Conservation (phyloP, 2,888 invertebrate genomes). For the Drosophila helvetica region DNA sequence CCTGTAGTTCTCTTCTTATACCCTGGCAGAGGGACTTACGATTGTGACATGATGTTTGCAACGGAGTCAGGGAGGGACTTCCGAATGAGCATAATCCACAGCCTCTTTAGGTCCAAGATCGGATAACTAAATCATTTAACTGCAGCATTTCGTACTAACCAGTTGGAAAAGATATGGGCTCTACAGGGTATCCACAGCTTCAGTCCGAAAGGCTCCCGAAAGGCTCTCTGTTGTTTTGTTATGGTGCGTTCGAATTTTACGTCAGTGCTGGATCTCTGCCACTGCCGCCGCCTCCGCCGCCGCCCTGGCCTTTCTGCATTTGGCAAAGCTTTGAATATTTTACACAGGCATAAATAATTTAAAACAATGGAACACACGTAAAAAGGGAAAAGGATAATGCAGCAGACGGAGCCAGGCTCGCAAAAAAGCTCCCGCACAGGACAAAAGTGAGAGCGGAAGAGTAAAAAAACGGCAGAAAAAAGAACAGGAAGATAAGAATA, state of each 20-base stretch:
- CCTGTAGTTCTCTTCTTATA: neutral
- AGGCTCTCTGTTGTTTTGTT: constrained; percentile 11
- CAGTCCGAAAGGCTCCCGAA: neutral
- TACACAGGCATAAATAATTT: constrained; percentile 80
- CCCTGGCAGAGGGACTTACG: neutral
- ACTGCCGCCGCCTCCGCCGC: neutral
- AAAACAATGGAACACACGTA: constrained; percentile 79
- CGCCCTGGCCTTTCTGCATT: constrained; percentile 19
- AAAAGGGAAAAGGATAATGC: constrained; percentile 71
- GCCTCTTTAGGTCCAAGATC: no score
- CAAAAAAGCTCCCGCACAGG: constrained; percentile 54
- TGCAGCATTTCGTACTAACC: no score
- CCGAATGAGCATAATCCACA: no score
- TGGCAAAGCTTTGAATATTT: constrained; percentile 77
- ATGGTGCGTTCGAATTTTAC: constrained; percentile 60
- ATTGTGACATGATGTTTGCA: neutral
- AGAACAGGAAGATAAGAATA: constrained; percentile 68
- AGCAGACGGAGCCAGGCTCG: constrained; percentile 42
- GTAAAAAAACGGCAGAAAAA: constrained; percentile 38
- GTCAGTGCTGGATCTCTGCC: constrained; percentile 40
- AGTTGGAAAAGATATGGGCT: rapidly evolving
- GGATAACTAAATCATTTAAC: no score
- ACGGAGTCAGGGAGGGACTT: no score
- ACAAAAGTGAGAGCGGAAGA: constrained; percentile 64
- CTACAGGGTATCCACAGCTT: neutral